phyloP scores from a whole-genome alignment of 2,888 invertebrate genomes.

The Melanostoma mellinum region DNA sequence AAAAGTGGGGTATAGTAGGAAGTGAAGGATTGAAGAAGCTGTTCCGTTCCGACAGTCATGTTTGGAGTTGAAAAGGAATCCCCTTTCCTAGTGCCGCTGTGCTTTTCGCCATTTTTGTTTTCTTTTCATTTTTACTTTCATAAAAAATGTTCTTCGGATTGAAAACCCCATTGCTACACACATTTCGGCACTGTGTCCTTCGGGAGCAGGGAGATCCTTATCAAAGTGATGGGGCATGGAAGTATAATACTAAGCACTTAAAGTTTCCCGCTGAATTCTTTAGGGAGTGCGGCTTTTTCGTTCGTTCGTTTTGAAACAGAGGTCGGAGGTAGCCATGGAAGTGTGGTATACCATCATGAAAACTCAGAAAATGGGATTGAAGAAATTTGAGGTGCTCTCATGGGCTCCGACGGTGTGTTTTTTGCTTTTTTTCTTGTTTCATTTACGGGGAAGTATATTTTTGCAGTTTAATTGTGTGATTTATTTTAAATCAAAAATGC shows the following conservation, averaged over 20 bases:
- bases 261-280: conserved; percentile 66
- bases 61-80: conserved; percentile 25
- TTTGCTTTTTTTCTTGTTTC: conserved; percentile 12
- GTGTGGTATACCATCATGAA: conserved; percentile 47
- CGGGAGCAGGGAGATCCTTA: conserved; percentile 58
- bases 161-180: conserved; percentile 40
- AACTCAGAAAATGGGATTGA: conserved; percentile 55
- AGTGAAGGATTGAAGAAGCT: conserved; percentile 66
- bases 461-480: conserved; percentile 64
- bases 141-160: conserved; percentile 46
- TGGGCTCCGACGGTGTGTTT: conserved; percentile 12
- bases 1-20: conserved; percentile 71
- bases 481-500: conserved; percentile 60
- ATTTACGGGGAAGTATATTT: conserved; percentile 29
- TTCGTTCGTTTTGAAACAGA: conserved; percentile 31
- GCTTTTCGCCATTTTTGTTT: conserved; percentile 37
- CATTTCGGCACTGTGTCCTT: conserved; percentile 59
- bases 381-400: conserved; percentile 34
- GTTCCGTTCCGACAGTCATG: conserved; percentile 42
- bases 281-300: conserved; percentile 56
- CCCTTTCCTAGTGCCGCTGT: conserved; percentile 32
- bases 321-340: conserved; percentile 33
- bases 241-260: conserved; percentile 71
- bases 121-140: conserved; percentile 19
- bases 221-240: conserved; percentile 60